Evolutionary conservation across 2,888 invertebrate species (phyloP).

Genomic region (Atethmia centrago): DNA sequence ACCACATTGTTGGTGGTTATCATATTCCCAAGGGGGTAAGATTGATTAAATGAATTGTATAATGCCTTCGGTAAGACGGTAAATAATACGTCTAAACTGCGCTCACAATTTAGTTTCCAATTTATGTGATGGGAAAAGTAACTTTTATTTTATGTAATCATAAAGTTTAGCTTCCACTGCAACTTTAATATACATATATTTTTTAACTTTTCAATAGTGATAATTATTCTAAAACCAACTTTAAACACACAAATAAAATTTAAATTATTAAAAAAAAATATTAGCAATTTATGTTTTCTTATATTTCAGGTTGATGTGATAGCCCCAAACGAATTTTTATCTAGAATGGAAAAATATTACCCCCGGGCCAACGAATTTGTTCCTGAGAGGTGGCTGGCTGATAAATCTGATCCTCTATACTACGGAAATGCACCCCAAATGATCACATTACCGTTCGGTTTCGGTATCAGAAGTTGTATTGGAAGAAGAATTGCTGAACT

Average conservation of each 20-base stretch:
- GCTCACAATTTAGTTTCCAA: not conserved
- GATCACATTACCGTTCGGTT: constrained; percentile 92
- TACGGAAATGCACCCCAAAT: constrained; percentile 90
- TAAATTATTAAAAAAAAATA: too few relatives aligned
- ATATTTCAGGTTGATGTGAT: constrained; percentile 93
- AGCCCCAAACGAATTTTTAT: constrained; percentile 93
- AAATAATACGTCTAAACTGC: not conserved
- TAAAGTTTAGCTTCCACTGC: not conserved
- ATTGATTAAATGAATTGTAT: not conserved
- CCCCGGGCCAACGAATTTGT: constrained; percentile 89
- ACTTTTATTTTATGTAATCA: not conserved
- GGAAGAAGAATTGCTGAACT: constrained; percentile 94
- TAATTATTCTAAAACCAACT: not conserved
- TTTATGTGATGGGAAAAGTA: not conserved
- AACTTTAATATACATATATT: not conserved
- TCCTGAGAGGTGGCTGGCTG: constrained; percentile 93
- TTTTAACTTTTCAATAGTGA: not conserved
- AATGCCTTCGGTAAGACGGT: not conserved
- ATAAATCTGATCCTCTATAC: constrained; percentile 83
- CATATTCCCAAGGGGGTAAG: constrained; percentile 85
- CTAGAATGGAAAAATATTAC: constrained; percentile 89
- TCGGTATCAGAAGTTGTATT: constrained; percentile 92
- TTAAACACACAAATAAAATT: not conserved
- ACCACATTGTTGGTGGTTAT: constrained; percentile 84
- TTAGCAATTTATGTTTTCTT: constrained; percentile 1